Conservation (phyloP, 2,113 vertebrate species). For the Carlito syrichta region DNA sequence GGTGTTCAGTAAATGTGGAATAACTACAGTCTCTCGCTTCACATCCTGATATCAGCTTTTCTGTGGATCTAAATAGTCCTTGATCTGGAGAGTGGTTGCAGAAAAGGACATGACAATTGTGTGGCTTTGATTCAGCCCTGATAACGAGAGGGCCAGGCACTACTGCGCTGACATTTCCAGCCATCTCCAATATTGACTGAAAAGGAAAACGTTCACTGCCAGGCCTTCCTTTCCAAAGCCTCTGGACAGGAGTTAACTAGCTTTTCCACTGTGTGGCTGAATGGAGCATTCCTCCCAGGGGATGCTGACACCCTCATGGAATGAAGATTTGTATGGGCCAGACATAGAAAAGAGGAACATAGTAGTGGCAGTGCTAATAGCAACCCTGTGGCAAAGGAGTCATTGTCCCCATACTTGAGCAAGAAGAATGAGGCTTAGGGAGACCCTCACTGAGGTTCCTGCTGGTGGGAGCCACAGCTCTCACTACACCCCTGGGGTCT, state of each 20-base stretch:
- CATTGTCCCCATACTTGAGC: too few species aligned
- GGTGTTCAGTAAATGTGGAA: background rate
- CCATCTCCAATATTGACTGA: background rate
- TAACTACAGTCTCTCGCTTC: accelerated
- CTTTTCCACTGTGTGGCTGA: accelerated
- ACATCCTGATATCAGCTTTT: background rate
- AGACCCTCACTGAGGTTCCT: background rate
- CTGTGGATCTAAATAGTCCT: background rate
- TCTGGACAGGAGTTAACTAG: background rate
- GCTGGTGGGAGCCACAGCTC: background rate
- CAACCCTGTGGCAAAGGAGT: too few species aligned
- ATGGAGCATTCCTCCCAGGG: background rate
- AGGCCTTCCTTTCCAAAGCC: background rate
- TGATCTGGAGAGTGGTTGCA: background rate
- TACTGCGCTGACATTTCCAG: background rate
- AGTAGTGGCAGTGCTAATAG: too few species aligned
- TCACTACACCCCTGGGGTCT: background rate
- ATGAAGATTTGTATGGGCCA: background rate
- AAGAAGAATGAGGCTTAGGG: background rate
- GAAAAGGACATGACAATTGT: background rate
- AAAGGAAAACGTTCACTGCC: background rate
- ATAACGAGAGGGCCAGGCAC: background rate
- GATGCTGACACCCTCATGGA: background rate
- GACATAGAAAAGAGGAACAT: background rate
- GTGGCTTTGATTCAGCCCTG: background rate